These are phyloP conservation scores for Abscondita cerata DNA, from an alignment of 2,888 invertebrate genomes.

Conservation along the genomic window DNA sequence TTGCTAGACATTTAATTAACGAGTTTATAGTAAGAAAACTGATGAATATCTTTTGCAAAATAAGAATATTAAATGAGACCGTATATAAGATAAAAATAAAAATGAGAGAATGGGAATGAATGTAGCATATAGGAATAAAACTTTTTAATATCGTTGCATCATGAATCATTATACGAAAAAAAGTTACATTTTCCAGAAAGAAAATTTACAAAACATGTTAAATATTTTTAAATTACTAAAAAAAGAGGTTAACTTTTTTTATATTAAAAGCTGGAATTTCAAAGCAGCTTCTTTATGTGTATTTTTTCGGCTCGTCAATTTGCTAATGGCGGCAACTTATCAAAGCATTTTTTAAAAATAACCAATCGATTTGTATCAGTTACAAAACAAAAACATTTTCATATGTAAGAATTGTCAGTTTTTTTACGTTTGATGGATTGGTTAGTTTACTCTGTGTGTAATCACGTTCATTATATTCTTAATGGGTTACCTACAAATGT, in stretches of 20 bases:
- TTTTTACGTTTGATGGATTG: no score
- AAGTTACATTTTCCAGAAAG: constrained; percentile 53
- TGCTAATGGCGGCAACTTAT: not conserved
- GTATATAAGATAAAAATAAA: constrained; percentile 20
- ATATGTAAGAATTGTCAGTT: no score
- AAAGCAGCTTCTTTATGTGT: not conserved
- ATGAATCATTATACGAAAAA: constrained; percentile 56
- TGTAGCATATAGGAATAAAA: constrained; percentile 58
- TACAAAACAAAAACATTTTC: no score
- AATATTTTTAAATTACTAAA: not conserved
- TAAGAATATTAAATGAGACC: constrained; percentile 2
- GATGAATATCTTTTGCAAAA: constrained; percentile 10
- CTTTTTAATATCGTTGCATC: constrained; percentile 59
- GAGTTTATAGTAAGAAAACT: not conserved
- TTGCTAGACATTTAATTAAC: constrained; percentile 7
- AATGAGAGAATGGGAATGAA: constrained; percentile 37
- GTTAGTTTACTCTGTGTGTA: no score
- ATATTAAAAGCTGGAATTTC: not conserved
- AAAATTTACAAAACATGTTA: constrained; percentile 51
- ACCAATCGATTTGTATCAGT: no score
- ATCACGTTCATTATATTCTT: no score
- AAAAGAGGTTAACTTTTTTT: not conserved
- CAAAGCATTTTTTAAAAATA: no score
- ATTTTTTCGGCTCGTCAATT: not conserved
- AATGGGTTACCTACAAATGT: no score